Percentiles rank a stretch among this genome's conserved stretches.
Evolutionary conservation across 2,797 vertebrate species (phyloP).

Genomic region (Clarias laeviceps): DNA sequence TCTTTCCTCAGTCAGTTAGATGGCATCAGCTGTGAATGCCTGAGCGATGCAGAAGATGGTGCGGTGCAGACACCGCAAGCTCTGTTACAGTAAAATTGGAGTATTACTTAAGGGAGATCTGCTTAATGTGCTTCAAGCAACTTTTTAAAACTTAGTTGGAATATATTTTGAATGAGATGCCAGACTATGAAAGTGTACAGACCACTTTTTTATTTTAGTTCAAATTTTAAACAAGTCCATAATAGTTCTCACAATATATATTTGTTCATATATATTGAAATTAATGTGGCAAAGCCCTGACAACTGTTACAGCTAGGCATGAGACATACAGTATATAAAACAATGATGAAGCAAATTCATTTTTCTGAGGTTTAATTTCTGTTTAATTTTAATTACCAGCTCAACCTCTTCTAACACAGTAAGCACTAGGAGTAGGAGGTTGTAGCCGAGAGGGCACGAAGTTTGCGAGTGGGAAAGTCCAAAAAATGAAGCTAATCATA

Average conservation of each 20-base stretch:
- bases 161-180: conserved; percentile 2
- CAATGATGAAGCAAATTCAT: neutral
- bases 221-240: neutral
- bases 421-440: neutral
- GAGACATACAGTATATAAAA: neutral
- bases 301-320: neutral
- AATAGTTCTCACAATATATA: neutral
- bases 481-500: neutral
- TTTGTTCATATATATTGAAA: neutral
- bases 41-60: neutral
- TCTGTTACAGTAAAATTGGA: neutral
- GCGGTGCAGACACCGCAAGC: neutral
- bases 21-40: neutral
- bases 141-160: neutral
- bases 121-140: neutral
- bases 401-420: neutral
- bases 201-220: neutral
- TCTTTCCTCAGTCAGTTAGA: neutral
- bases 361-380: neutral
- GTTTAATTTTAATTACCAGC: neutral
- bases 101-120: neutral
- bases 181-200: neutral
- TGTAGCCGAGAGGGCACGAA: neutral
- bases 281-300: neutral
- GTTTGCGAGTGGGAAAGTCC: neutral